Conservation (phyloP, 1,140 invertebrate genomes). For the Drosophila gunungcola region DNA sequence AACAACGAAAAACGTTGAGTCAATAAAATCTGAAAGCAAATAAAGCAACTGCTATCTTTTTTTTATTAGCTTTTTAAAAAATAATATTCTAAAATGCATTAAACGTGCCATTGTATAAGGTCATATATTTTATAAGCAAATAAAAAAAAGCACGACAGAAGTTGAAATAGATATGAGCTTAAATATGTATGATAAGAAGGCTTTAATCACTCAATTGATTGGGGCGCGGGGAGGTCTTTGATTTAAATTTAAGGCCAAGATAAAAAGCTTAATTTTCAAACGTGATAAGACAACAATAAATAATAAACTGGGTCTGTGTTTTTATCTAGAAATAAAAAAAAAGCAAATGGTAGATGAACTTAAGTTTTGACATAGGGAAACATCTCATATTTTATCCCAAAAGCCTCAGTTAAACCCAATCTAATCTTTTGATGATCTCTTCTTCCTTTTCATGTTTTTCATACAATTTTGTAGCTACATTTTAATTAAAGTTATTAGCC, state of each 20-base stretch:
- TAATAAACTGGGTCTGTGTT: not conserved
- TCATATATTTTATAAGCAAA: constrained; percentile 20
- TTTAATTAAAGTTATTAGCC: constrained; percentile 13
- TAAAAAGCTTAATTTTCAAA: constrained; percentile 26
- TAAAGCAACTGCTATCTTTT: not conserved
- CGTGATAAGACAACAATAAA: constrained; percentile 19
- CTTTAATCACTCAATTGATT: constrained; percentile 36
- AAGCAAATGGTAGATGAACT: not conserved
- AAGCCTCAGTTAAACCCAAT: constrained; percentile 6
- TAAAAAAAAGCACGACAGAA: constrained; percentile 5
- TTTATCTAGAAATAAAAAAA: constrained; percentile 7
- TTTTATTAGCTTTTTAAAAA: not conserved
- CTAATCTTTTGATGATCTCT: not conserved
- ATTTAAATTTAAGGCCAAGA: constrained; percentile 22
- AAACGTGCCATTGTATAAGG: constrained; percentile 25
- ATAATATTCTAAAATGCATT: not conserved
- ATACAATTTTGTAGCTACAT: not conserved
- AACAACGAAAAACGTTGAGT: not conserved
- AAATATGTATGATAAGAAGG: constrained; percentile 37
- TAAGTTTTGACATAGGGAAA: not conserved
- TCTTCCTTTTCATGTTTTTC: not conserved
- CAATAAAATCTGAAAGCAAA: not conserved
- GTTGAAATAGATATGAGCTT: constrained; percentile 12
- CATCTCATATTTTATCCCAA: constrained; percentile 1
- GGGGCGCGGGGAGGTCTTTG: constrained; percentile 32